Evolutionary conservation across 2,113 vertebrate genomes (phyloP).

Genomic region (Panthera tigris): DNA sequence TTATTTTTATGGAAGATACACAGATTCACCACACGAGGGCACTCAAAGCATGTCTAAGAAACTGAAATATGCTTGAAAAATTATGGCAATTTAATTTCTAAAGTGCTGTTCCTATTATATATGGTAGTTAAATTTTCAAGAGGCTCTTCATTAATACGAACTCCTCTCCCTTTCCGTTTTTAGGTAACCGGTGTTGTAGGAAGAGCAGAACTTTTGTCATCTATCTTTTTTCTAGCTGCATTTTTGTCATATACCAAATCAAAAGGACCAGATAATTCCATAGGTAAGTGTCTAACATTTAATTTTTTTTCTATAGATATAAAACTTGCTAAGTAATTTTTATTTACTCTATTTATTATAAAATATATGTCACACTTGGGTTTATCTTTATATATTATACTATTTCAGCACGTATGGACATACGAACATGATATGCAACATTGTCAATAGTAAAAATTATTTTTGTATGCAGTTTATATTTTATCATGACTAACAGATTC

Average conservation of each 20-base stretch:
- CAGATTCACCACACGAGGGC: constrained; percentile 79
- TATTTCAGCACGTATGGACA: neutral
- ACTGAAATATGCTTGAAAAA: neutral
- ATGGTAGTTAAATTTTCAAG: neutral
- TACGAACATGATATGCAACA: neutral
- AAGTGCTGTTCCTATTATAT: neutral
- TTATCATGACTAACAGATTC: neutral
- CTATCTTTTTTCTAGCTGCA: constrained; percentile 96
- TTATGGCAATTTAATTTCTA: neutral
- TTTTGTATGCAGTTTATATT: neutral
- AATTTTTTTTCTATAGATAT: neutral
- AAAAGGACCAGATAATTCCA: constrained; percentile 92
- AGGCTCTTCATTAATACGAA: constrained; percentile 21
- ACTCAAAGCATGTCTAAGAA: constrained; percentile 23
- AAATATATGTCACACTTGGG: neutral
- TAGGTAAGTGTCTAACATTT: constrained; percentile 86
- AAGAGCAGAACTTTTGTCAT: constrained; percentile 97
- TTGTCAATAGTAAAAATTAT: neutral
- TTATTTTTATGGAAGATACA: neutral
- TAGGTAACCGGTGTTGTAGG: constrained; percentile 98
- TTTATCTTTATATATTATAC: neutral
- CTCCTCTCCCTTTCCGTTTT: constrained; percentile 5
- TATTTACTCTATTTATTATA: neutral
- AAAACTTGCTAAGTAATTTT: constrained; percentile 15
- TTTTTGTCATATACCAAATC: constrained; percentile 97